Percentiles rank a stretch among this genome's conserved stretches.
phyloP scores from a whole-genome alignment of 2,797 vertebrate genomes.

The Gobio occitaniae region DNA sequence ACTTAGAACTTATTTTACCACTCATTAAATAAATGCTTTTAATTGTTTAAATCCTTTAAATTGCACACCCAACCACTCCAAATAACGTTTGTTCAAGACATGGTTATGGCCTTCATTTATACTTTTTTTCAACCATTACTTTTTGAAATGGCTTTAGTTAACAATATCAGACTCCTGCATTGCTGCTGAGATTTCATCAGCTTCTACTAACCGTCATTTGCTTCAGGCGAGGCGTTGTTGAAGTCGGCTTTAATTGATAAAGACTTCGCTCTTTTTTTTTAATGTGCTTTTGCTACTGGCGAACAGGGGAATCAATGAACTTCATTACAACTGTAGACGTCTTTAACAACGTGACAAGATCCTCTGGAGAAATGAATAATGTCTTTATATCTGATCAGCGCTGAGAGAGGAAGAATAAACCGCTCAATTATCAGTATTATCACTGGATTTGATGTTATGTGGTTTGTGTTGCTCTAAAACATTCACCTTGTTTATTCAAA shows the following conservation, averaged over 20 bases:
- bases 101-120: no score
- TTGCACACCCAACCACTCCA: no score
- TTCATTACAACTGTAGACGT: background rate
- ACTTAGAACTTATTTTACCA: no score
- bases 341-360: background rate
- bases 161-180: no score
- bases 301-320: background rate
- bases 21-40: no score
- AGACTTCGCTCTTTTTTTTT: background rate
- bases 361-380: background rate
- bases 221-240: conserved; percentile 7
- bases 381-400: background rate
- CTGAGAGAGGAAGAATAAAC: background rate
- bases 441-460: background rate
- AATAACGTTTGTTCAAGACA: no score
- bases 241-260: conserved; percentile 27
- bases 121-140: no score
- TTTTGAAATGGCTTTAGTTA: no score
- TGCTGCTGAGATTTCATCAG: conserved; percentile 1
- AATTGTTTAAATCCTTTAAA: no score
- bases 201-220: background rate
- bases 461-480: background rate
- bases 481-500: background rate
- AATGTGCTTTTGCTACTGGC: background rate
- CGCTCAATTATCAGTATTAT: background rate